These are phyloP conservation scores for Threskiornis aethiopicus DNA, from an alignment of 2,797 vertebrate species.

Conservation along the genomic window DNA sequence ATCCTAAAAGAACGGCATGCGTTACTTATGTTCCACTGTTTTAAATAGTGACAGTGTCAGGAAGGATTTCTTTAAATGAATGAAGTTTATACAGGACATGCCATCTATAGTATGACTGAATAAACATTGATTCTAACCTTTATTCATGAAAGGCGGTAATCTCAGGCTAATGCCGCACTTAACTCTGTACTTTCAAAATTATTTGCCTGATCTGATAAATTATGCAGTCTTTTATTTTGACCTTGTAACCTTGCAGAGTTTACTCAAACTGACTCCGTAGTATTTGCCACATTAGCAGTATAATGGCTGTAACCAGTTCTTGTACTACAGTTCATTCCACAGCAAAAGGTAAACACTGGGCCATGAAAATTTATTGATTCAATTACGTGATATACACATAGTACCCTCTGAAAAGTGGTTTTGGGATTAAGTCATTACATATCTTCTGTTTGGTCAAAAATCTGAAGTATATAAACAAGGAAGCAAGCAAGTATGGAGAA, in stretches of 20 bases:
- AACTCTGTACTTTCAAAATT: constrained; percentile 63
- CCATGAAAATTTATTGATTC: constrained; percentile 51
- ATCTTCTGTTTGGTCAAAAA: constrained; percentile 42
- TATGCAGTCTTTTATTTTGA: constrained; percentile 75
- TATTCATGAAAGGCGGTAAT: constrained; percentile 62
- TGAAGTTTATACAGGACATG: constrained; percentile 69
- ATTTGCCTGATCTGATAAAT: constrained; percentile 75
- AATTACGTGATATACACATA: constrained; percentile 22
- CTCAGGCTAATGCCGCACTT: constrained; percentile 63
- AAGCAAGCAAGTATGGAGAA: constrained; percentile 10
- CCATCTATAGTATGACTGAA: constrained; percentile 58
- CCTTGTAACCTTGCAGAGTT: constrained; percentile 64
- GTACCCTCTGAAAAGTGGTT: constrained; percentile 32
- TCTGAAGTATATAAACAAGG: constrained; percentile 42
- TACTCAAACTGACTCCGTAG: constrained; percentile 61
- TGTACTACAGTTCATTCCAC: constrained; percentile 33
- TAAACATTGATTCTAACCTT: constrained; percentile 72
- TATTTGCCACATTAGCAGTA: constrained; percentile 54
- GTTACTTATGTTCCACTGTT: constrained; percentile 38
- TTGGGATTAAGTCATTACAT: constrained; percentile 19
- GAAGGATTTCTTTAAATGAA: constrained; percentile 59
- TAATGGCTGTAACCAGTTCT: constrained; percentile 36
- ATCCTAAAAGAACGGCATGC: background rate
- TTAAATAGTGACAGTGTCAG: constrained; percentile 43
- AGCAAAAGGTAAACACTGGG: constrained; percentile 50